Evolutionary conservation across 2,888 invertebrate genomes (phyloP), one percentile per base, ranked within the genome.

Genomic region (Coronaproctus castanopsis): DNA sequence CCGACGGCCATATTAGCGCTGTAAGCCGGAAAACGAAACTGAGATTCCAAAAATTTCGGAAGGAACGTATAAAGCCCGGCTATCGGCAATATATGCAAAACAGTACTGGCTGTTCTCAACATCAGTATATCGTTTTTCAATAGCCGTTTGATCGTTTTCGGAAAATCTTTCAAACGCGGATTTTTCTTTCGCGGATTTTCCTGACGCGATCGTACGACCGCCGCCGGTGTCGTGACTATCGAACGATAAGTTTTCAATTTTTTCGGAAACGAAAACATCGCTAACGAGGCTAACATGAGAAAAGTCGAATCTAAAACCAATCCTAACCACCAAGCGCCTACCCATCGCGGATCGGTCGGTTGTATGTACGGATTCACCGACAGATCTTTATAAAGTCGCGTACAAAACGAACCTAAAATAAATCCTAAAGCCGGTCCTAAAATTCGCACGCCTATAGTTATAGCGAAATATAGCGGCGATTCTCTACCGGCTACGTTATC

Each of bases 321-420:
- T 54, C 89, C 92, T 61, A 96, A 76, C 95, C 95, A 96, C 95
- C 95, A 96, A 53, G 95, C 95, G 56, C 95, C 93, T 55, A 95
- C 86, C 91, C 92, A 95, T 72, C 85, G 77, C 2, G 88, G 87
- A 74, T 91, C 88, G 51, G 79, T 80, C 57, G 83, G 81, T 65
- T 82, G 81, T 67, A 86, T 85, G 64, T 81, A 82, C 0, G 87
- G 85, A 70, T 81, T 78, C 14, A 75, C 73, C 2, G 83, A 77
- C 21, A 90, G 80, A 72, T 90, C 82, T 51, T 87, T 89, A 72
- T 90, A 90, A 65, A 90, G 78, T 67, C 86, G 80, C 1, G 91
- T 90, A 72, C 91, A 91, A 50, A 90, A 74, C 2, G 90, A 89
- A 24, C 91, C 91, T 24, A 92, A 79, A 60, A 91, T 83, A 70